These are phyloP conservation scores for Drosophila birchii DNA, from an alignment of 2,888 invertebrate genomes.

Conservation along the genomic window DNA sequence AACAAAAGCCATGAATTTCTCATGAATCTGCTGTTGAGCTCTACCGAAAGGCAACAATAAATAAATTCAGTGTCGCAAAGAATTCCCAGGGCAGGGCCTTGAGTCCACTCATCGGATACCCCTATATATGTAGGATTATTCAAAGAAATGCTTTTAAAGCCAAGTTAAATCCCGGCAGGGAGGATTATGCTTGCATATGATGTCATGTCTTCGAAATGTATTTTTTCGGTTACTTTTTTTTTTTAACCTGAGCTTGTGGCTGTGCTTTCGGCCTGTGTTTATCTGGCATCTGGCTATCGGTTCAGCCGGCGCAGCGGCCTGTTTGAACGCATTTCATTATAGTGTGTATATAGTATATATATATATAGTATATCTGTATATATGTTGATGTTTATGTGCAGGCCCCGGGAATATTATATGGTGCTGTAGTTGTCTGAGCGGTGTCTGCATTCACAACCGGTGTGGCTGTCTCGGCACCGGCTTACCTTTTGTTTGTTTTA, in stretches of 20 bases:
- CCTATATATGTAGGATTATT: constrained; percentile 42
- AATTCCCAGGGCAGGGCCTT: constrained; percentile 32
- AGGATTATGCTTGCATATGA: constrained; percentile 67
- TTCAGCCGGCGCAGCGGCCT: constrained; percentile 60
- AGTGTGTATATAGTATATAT: constrained; percentile 43
- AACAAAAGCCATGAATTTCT: constrained; percentile 4
- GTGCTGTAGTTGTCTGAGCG: constrained; percentile 29
- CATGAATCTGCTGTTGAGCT: constrained; percentile 5
- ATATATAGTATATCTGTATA: constrained; percentile 15
- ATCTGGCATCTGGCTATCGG: constrained; percentile 56
- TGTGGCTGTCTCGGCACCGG: constrained; percentile 52
- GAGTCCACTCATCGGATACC: constrained; percentile 29
- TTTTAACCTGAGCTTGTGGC: constrained; percentile 33
- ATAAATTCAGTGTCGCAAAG: constrained; percentile 18
- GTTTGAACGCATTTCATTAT: constrained; percentile 73
- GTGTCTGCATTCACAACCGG: constrained; percentile 71
- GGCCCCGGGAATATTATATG: constrained; percentile 22
- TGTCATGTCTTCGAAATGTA: constrained; percentile 62
- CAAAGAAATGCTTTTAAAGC: constrained; percentile 64
- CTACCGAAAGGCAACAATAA: constrained; percentile 6
- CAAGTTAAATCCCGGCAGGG: constrained; percentile 35
- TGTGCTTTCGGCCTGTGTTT: constrained; percentile 43
- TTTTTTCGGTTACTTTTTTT: constrained; percentile 44
- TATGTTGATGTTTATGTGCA: constrained; percentile 11
- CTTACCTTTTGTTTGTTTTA: constrained; percentile 73